Percentiles rank a stretch among this genome's conserved stretches.
Conservation (phyloP, 1,140 invertebrate genomes). For the Arctopsyche grandis region DNA sequence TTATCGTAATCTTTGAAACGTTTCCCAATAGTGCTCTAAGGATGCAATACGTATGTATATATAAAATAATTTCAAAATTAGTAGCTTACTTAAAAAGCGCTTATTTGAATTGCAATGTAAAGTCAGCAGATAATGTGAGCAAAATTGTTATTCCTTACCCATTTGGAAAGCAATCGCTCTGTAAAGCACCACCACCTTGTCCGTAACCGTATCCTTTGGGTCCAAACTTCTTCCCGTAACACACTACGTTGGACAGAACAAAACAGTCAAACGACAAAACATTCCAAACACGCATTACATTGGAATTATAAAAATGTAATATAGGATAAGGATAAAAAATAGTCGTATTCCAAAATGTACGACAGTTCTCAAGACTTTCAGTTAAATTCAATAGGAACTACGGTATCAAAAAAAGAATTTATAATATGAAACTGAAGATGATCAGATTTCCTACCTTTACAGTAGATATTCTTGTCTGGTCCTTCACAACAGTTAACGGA, state of each 20-base stretch:
- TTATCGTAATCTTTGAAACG: neutral
- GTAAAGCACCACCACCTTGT: slow-evolving; percentile 89
- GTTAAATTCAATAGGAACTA: slow-evolving; percentile 58
- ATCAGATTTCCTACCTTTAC: slow-evolving; percentile 80
- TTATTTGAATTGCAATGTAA: slow-evolving; percentile 15
- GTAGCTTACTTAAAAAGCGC: neutral
- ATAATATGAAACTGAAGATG: slow-evolving; percentile 1
- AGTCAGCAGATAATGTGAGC: slow-evolving; percentile 22
- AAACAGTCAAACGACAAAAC: slow-evolving; percentile 50
- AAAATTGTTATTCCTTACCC: slow-evolving; percentile 67
- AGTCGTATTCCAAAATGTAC: neutral
- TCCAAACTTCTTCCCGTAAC: slow-evolving; percentile 93
- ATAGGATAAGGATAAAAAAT: neutral
- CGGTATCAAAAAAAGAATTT: slow-evolving; percentile 22
- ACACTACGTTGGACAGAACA: slow-evolving; percentile 71
- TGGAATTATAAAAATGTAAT: slow-evolving; percentile 6
- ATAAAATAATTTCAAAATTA: neutral
- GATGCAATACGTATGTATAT: too few species aligned
- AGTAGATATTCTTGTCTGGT: slow-evolving; percentile 97
- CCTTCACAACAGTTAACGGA: slow-evolving; percentile 95
- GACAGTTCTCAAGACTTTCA: neutral
- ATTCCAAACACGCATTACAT: slow-evolving; percentile 44
- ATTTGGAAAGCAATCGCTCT: slow-evolving; percentile 83
- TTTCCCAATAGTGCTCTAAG: too few species aligned
- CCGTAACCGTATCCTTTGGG: slow-evolving; percentile 95